Base-by-base conservation (phyloP, 2,797 vertebrate species). In the Esox masquinongy region DNA sequence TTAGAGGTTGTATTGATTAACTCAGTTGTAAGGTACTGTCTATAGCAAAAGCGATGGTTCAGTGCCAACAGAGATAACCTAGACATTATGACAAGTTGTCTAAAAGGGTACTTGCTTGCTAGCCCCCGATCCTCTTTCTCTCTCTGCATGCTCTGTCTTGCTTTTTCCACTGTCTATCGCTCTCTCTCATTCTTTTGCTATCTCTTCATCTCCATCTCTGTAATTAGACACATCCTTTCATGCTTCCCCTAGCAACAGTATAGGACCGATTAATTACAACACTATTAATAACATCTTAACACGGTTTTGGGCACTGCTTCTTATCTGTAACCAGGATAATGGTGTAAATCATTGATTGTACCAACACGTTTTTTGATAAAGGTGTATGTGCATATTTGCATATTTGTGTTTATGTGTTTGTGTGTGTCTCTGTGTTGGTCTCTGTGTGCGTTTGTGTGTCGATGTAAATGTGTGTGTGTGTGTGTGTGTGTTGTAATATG, bases 241-340 rank as follows among this genome's bases (percentile, higher is more conserved):
- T 77, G 72, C 74, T 70, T 72, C 24, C 36, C 29, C 15, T 77
- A 26, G 63, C 63, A 75, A 73, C 73, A 69, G 70, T 47, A 19
- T 74, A 73, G 70, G 53, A 11, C 53, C 19, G 16, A 64, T 31
- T 72, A 75, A 81, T 78, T 75, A 56, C 19, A 7, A 22, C 53
- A 56, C 53, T 56, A 11, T 56, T 56, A 56, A 56, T 56, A 22
- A 56, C 19, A 3, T 56, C 53, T 56, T n/a, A 22, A 56, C n/a
- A n/a, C 7, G 22, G 22, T 61, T 24, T 61, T 61, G 22, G 22
- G 11, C 56, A 61, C 56, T 61, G 56, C 22, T 22, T 24, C 24
- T 61, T 22, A 59, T 59, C 56, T 59, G 8, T 59, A 12, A 22
- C 9, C 9, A 61, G 22, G 56, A 14, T 61, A n/a, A 26, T 24